Conservation (phyloP, 2,113 vertebrate species). For the Pandion haliaetus region DNA sequence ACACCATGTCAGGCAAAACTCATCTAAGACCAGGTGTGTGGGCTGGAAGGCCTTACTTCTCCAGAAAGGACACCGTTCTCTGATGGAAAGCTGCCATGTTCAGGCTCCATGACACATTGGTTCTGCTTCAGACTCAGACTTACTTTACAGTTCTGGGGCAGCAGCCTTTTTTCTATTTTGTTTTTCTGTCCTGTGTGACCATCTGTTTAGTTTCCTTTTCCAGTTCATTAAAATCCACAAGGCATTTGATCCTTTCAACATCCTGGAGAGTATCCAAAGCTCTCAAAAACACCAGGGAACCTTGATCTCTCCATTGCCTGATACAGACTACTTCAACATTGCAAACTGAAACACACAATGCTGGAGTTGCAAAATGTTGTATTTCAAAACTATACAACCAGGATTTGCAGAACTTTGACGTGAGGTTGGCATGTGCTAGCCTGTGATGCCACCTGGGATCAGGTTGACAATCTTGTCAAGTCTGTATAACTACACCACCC, state of each 20-base stretch:
- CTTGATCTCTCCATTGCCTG: not conserved
- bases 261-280: not conserved
- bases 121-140: not conserved
- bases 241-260: not conserved
- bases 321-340: not conserved
- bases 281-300: not conserved
- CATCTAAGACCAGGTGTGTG: not conserved
- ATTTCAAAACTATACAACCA: not conserved
- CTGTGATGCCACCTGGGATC: not conserved
- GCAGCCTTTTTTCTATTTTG: not conserved
- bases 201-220: not conserved
- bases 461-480: not conserved
- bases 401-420: not conserved
- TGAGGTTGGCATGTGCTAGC: not conserved
- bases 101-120: not conserved
- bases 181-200: not conserved
- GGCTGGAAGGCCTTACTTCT: not conserved
- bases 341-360: not conserved
- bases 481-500: not conserved
- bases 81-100: not conserved
- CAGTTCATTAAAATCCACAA: not conserved
- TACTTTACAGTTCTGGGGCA: not conserved
- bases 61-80: not conserved
- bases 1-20: not conserved
- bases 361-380: not conserved